Base-by-base conservation (phyloP, 2,797 vertebrate species). In the Sphenodon punctatus region DNA sequence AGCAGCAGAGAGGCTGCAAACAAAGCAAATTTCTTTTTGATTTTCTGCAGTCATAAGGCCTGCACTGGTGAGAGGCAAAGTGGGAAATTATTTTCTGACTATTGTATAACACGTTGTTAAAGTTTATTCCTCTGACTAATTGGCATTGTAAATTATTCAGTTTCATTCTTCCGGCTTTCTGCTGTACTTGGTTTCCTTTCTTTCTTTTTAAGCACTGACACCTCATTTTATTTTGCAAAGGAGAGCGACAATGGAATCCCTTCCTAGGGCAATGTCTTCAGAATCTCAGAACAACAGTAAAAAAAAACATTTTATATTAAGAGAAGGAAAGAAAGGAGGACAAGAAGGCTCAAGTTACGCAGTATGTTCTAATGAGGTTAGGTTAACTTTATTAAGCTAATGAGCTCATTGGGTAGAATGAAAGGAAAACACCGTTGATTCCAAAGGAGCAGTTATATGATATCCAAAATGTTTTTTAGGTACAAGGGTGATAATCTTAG, bases 231-330 rank as follows among this genome's bases (percentile, higher is more conserved):
- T 79, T 46, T 72, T 77, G 13, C 55, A 80, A 75, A 67, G 51
- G 67, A 91, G 34, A 67, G 4, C 20, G 65, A 3, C 3, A 34
- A 66, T 27, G 88, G 58, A 88, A 81, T 60, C 17, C 27, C 19
- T 58, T 32, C 58, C 22, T 22, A 85, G 51, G 69, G 90, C 25
- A 11, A 11, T 34, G 55, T 4, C 43, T 22, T 48, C 23, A 43
- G 73, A 81, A 77, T 59, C 83, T 76, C 17, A 46, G 3, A 60
- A 16, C 32, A 41, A 7, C 12, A 63, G 13, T 41, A 43, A 75
- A 73, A 86, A 74, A 14, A 67, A 55, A 83, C 11, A 14, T 51
- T 75, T 84, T 67, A 83, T 27, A 84, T n/a, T n/a, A n/a, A 58
- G 60, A 65, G 53, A 16, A 82, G 65, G 78, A 87, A 58, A 36